Conservation (phyloP, 1,140 invertebrate genomes). For the Cepaea nemoralis region DNA sequence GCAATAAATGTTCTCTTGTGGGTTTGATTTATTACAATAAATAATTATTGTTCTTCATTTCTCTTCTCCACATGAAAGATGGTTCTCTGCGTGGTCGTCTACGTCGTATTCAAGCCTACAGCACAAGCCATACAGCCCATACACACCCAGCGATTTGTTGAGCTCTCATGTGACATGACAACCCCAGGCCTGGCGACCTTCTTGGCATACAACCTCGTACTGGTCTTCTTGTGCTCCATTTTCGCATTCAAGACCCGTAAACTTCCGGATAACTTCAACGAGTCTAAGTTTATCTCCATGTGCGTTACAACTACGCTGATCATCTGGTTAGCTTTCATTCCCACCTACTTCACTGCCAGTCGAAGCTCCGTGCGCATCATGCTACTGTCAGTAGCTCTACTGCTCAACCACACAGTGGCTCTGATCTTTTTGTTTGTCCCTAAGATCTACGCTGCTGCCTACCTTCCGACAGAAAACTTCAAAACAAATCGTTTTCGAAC, state of each 20-base stretch:
- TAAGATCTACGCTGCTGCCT: slow-evolving; percentile 4
- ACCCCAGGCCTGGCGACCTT: slow-evolving; percentile 48
- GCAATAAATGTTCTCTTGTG: too few species aligned
- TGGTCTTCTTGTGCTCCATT: slow-evolving; percentile 88
- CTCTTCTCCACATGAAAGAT: not conserved
- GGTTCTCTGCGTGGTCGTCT: not conserved
- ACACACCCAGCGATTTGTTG: slow-evolving; percentile 51
- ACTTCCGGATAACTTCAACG: slow-evolving; percentile 66
- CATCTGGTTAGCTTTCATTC: slow-evolving; percentile 64
- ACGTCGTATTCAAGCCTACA: not conserved
- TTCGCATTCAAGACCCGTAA: slow-evolving; percentile 82
- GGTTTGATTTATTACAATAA: not conserved
- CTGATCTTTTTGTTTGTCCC: slow-evolving; percentile 20
- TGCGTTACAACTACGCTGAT: slow-evolving; percentile 63
- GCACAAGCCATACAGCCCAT: not conserved
- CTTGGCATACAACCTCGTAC: slow-evolving; percentile 87
- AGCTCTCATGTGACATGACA: slow-evolving; percentile 54
- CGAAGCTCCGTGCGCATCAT: slow-evolving; percentile 46
- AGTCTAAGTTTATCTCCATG: slow-evolving; percentile 64
- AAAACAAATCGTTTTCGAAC: not conserved
- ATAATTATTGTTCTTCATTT: not conserved
- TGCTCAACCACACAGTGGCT: slow-evolving; percentile 14
- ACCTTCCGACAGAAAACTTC: not conserved
- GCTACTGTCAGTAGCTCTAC: not conserved
- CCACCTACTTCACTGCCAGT: slow-evolving; percentile 59